Evolutionary conservation across 1,140 invertebrate species (phyloP).

Genomic region (Brachionus angularis): DNA sequence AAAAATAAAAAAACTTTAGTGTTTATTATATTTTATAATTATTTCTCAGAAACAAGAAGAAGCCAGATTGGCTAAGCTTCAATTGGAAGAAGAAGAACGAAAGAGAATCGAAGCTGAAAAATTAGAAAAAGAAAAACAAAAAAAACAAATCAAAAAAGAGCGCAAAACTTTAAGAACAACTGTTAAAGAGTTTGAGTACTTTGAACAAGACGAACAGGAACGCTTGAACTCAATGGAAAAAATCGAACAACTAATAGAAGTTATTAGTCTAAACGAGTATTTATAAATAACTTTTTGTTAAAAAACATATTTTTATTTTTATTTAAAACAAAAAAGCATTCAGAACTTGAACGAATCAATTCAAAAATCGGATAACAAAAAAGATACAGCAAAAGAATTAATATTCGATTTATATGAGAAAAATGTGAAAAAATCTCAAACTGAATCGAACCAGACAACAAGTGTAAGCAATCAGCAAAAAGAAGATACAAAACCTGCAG

Average conservation of each 20-base stretch:
- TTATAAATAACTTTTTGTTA: too few species aligned
- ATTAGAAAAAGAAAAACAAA: slow-evolving; percentile 68
- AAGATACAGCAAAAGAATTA: slow-evolving; percentile 60
- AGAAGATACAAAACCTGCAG: neutral
- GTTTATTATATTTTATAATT: neutral
- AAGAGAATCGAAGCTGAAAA: slow-evolving; percentile 77
- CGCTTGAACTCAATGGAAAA: slow-evolving; percentile 77
- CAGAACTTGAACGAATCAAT: slow-evolving; percentile 72
- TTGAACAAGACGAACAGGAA: slow-evolving; percentile 69
- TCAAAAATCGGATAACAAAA: slow-evolving; percentile 51
- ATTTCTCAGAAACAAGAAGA: slow-evolving; percentile 64
- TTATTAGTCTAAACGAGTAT: slow-evolving; percentile 61
- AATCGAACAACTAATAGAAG: slow-evolving; percentile 81
- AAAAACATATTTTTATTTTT: slow-evolving; percentile 31
- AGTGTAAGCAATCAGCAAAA: slow-evolving; percentile 43
- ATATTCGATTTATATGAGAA: slow-evolving; percentile 50
- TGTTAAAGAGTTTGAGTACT: slow-evolving; percentile 80
- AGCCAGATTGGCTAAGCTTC: slow-evolving; percentile 47
- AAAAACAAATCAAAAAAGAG: slow-evolving; percentile 61
- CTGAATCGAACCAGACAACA: slow-evolving; percentile 47
- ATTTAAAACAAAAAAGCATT: slow-evolving; percentile 67
- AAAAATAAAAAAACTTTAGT: neutral
- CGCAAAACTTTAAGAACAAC: slow-evolving; percentile 76
- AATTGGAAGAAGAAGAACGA: slow-evolving; percentile 64
- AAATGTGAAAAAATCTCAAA: slow-evolving; percentile 58